These are phyloP conservation scores for Dendropsophus ebraccatus DNA, from an alignment of 2,113 vertebrate genomes.

Conservation along the genomic window DNA sequence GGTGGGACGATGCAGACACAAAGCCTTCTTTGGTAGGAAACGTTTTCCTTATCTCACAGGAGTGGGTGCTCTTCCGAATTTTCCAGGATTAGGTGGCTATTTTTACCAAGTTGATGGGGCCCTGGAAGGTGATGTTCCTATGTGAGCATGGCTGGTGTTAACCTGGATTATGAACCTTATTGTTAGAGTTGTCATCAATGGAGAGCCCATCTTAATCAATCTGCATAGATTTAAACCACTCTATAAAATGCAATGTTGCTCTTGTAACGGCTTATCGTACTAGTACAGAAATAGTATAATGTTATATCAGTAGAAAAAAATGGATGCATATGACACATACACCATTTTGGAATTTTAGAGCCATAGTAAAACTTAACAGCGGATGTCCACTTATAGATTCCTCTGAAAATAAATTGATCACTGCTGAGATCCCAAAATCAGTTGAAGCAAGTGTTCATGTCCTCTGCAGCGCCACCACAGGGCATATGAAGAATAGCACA, in stretches of 20 bases:
- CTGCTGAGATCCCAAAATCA: neutral
- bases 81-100: neutral
- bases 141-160: neutral
- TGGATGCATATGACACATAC: no score
- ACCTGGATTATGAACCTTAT: neutral
- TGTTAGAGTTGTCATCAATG: neutral
- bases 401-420: no score
- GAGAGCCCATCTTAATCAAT: no score
- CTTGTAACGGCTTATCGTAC: neutral
- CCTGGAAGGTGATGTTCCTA: neutral
- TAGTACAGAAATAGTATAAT: no score
- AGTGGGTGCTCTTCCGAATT: neutral
- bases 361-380: neutral
- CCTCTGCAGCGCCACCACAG: neutral
- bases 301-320: no score
- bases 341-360: neutral
- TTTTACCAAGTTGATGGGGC: slow-evolving; percentile 31
- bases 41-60: slow-evolving; percentile 34
- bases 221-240: no score
- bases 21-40: slow-evolving; percentile 49
- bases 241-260: neutral
- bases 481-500: neutral
- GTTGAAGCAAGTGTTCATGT: neutral
- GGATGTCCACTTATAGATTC: no score
- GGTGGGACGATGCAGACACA: slow-evolving; percentile 45